phyloP scores from a whole-genome alignment of 2,888 invertebrate species.

The Cantharis rufa region DNA sequence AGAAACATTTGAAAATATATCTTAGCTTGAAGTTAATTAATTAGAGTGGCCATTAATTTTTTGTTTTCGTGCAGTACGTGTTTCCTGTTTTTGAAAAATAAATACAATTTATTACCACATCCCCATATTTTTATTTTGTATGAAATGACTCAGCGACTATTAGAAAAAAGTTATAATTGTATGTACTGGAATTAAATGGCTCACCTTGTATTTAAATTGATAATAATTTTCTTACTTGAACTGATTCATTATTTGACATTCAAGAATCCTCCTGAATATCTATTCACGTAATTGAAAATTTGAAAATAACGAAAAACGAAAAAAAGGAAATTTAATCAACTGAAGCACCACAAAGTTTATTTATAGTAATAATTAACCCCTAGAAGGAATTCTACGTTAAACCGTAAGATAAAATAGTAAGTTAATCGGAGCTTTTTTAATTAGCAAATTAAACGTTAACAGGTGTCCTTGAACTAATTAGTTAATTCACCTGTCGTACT shows the following conservation, averaged over 20 bases:
- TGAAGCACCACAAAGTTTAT: too few species aligned
- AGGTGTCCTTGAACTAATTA: neutral
- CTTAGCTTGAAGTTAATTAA: neutral
- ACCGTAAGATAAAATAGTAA: too few species aligned
- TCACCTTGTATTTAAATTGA: constrained; percentile 3
- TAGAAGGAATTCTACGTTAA: too few species aligned
- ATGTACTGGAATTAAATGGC: neutral
- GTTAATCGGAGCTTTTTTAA: neutral
- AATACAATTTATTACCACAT: neutral
- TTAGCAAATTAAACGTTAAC: neutral
- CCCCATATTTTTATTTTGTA: neutral
- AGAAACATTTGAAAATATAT: too few species aligned
- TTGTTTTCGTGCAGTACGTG: neutral
- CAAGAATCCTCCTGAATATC: neutral
- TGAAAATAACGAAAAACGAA: too few species aligned
- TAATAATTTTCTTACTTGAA: constrained; percentile 2
- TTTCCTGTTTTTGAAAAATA: neutral
- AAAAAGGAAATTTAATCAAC: too few species aligned
- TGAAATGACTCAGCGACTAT: neutral
- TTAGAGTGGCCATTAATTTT: neutral
- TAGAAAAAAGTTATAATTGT: neutral
- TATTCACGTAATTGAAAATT: neutral
- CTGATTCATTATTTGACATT: neutral
- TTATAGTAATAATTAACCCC: too few species aligned
- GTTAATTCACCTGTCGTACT: neutral